Percentiles rank a stretch among this genome's conserved stretches.
phyloP scores from a whole-genome alignment of 30 jellyfish, hydroid and myxozoan genomes.

The Hydractinia symbiolongicarpus region DNA sequence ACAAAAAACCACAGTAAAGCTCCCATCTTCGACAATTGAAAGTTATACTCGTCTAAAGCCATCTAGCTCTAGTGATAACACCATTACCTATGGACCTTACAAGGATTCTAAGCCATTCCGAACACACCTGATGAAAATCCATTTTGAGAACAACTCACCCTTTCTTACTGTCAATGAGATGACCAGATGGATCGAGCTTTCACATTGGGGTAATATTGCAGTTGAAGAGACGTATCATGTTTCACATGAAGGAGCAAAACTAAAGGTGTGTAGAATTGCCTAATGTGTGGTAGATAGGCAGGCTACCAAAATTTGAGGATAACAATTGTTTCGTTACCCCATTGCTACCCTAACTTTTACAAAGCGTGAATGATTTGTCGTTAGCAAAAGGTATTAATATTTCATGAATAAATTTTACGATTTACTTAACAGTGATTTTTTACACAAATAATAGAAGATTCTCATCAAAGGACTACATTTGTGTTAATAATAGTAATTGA shows the following conservation, averaged over 20 bases:
- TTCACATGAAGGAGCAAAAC: constrained; percentile 72
- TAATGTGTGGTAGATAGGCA: background rate
- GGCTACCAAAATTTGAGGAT: background rate
- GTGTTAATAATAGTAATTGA: too few species aligned
- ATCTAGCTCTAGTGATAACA: constrained; percentile 67
- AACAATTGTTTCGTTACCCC: too few species aligned
- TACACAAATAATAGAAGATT: too few species aligned
- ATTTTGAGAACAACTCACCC: constrained; percentile 83
- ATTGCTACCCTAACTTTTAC: too few species aligned
- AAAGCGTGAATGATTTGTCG: too few species aligned
- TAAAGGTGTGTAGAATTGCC: constrained; percentile 44
- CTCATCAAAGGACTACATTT: too few species aligned
- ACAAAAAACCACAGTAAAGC: constrained; percentile 83
- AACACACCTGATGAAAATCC: constrained; percentile 56
- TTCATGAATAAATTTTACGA: too few species aligned
- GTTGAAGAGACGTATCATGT: constrained; percentile 79
- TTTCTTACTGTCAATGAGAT: constrained; percentile 66
- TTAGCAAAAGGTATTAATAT: too few species aligned
- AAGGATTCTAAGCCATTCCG: constrained; percentile 57
- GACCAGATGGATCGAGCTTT: constrained; percentile 75
- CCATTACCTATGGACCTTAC: constrained; percentile 88
- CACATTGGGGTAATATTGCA: constrained; percentile 97
- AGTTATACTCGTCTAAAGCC: constrained; percentile 80
- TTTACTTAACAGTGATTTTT: too few species aligned
- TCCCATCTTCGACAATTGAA: constrained; percentile 72